phyloP scores from a whole-genome alignment of 2,797 vertebrate species.

The Capromys pilorides region DNA sequence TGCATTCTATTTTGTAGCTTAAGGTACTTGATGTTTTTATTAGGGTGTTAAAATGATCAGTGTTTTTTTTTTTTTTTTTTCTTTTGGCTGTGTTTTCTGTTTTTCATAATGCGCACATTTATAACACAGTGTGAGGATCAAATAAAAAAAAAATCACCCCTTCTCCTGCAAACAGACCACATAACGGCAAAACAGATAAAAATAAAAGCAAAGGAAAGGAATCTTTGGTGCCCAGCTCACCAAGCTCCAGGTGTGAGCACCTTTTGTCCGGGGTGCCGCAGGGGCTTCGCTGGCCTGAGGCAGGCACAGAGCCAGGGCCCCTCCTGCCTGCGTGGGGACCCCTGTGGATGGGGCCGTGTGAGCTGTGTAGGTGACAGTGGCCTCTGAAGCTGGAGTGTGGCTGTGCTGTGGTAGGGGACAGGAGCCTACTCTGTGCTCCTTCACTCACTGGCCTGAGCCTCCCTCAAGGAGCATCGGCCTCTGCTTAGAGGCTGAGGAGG shows the following conservation, averaged over 20 bases:
- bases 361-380: neutral
- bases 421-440: neutral
- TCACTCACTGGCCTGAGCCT: neutral
- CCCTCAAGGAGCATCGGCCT: neutral
- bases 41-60: neutral
- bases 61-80: neutral
- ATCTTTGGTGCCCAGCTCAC: accelerated
- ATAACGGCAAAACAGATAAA: neutral
- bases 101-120: neutral
- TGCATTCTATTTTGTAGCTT: neutral
- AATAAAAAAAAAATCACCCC: neutral
- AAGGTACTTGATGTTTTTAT: neutral
- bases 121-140: neutral
- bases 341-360: neutral
- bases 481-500: neutral
- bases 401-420: neutral
- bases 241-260: accelerated
- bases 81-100: neutral
- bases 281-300: neutral
- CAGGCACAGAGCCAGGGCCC: neutral
- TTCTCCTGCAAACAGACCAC: neutral
- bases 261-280: neutral
- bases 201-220: neutral
- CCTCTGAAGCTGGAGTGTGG: neutral
- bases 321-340: neutral